Evolutionary conservation across 2,797 vertebrate species (phyloP).

Genomic region (Pyrocephalus nanus): DNA sequence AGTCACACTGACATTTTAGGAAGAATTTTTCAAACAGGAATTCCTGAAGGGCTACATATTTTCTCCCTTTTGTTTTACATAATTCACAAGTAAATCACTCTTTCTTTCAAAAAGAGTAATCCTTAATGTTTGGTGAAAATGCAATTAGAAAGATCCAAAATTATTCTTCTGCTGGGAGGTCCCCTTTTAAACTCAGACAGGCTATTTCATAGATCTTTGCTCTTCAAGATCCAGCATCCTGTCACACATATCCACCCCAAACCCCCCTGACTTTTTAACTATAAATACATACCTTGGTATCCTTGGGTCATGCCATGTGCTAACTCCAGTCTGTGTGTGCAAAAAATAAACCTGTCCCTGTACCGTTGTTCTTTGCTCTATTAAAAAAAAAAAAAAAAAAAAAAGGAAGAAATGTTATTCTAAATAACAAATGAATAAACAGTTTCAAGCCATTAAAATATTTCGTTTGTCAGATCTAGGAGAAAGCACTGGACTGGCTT

Average conservation of each 20-base stretch:
- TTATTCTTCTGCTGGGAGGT: background rate
- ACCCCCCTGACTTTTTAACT: background rate
- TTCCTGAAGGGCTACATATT: background rate
- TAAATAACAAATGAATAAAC: background rate
- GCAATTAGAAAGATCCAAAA: background rate
- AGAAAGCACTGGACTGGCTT: background rate
- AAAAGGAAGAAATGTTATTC: background rate
- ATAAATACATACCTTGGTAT: constrained; percentile 86
- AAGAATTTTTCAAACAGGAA: background rate
- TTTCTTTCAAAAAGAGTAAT: background rate
- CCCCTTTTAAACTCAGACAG: background rate
- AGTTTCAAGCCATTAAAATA: background rate
- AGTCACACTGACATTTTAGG: background rate
- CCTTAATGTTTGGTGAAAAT: background rate
- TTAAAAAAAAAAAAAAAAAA: background rate
- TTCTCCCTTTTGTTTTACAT: background rate
- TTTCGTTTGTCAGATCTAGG: background rate
- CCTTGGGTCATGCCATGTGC: constrained; percentile 96
- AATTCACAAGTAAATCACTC: background rate
- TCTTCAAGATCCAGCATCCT: background rate
- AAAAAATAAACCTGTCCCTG: constrained; percentile 98
- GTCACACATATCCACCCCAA: background rate
- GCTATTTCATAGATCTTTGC: background rate
- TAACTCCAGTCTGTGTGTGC: constrained; percentile 97
- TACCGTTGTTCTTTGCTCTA: constrained; percentile 95